Conservation (phyloP, 2,888 invertebrate genomes). For the Eupithecia dodoneata region DNA sequence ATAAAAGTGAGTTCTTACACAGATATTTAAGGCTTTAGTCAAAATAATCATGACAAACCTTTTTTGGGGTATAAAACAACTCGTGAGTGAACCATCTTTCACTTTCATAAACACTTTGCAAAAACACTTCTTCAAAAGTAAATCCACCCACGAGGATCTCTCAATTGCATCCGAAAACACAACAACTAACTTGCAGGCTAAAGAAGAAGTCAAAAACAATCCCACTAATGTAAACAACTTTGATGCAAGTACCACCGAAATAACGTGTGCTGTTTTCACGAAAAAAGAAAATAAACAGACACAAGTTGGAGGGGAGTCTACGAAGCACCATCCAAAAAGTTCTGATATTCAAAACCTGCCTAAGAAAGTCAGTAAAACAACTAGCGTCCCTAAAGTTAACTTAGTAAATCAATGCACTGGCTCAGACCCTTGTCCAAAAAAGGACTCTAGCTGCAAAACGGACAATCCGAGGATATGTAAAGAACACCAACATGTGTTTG, state of each 20-base stretch:
- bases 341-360: conserved; percentile 29
- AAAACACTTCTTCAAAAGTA: conserved; percentile 47
- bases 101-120: conserved; percentile 58
- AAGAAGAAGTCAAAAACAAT: not conserved
- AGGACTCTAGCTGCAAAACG: conserved; percentile 54
- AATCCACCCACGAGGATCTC: conserved; percentile 23
- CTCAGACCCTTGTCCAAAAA: conserved; percentile 39
- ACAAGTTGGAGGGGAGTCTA: conserved; percentile 53
- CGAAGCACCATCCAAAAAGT: conserved; percentile 52
- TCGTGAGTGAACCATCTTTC: conserved; percentile 66
- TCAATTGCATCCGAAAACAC: conserved; percentile 25
- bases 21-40: not conserved
- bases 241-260: not conserved
- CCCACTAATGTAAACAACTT: not conserved
- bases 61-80: conserved; percentile 64
- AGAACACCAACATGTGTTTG: conserved; percentile 56
- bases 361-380: conserved; percentile 51
- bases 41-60: conserved; percentile 55
- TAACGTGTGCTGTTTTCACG: not conserved
- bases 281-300: conserved; percentile 41
- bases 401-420: conserved; percentile 49
- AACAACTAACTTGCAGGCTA: not conserved
- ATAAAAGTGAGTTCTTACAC: not conserved
- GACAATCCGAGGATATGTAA: conserved; percentile 52
- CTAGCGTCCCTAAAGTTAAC: conserved; percentile 49